phyloP scores from a whole-genome alignment of 2,888 invertebrate genomes.

The Cantharis flavilabris region DNA sequence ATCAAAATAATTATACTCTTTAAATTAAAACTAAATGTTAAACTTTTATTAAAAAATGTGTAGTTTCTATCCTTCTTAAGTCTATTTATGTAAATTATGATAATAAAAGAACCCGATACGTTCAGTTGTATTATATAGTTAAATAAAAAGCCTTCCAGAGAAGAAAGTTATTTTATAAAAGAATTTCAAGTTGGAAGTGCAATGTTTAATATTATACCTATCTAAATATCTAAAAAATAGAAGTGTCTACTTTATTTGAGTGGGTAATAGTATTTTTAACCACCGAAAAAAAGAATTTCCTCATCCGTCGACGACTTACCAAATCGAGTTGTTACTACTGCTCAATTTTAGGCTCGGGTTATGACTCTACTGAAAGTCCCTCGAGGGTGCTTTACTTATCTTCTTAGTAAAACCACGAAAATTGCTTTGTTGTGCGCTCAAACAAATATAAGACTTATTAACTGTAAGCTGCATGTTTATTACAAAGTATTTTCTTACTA shows the following conservation, averaged over 20 bases:
- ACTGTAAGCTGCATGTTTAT: constrained; percentile 26
- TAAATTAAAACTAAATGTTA: neutral
- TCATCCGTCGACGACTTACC: constrained; percentile 25
- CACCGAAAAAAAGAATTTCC: constrained; percentile 24
- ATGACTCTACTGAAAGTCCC: constrained; percentile 23
- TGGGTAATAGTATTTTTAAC: constrained; percentile 23
- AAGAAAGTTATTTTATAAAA: neutral
- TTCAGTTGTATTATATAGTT: neutral
- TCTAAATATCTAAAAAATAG: constrained; percentile 13
- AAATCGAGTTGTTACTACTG: constrained; percentile 27
- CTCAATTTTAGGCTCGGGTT: constrained; percentile 25
- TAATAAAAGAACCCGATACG: neutral
- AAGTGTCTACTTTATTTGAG: constrained; percentile 25
- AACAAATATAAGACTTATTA: constrained; percentile 30
- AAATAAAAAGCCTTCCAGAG: neutral
- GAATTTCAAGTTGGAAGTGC: neutral
- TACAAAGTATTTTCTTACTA: constrained; percentile 9
- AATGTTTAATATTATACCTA: constrained; percentile 19
- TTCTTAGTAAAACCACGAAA: constrained; percentile 32
- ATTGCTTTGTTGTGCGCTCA: constrained; percentile 30
- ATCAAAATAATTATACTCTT: neutral
- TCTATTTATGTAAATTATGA: neutral
- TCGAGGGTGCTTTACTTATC: constrained; percentile 31
- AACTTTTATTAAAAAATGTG: neutral
- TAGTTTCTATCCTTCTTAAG: neutral